Conservation (phyloP, 2,888 invertebrate species). For the Rhopalosiphum nymphaeae region DNA sequence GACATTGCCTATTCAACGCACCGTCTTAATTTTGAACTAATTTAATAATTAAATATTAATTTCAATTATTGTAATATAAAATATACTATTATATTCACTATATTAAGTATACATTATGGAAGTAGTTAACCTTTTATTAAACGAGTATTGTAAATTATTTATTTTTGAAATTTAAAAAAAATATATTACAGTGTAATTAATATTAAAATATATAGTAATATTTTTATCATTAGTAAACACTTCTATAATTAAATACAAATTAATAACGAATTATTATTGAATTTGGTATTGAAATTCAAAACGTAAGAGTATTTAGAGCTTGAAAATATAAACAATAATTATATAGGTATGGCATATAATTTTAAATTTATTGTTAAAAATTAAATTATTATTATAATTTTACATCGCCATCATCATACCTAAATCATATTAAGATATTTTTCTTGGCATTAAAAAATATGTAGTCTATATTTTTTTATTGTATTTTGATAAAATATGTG, state of each 20-base stretch:
- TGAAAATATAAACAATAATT: background rate
- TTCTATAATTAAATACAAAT: background rate
- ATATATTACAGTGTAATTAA: background rate
- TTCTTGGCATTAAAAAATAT: background rate
- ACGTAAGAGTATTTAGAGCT: background rate
- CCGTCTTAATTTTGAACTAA: background rate
- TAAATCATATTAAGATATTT: background rate
- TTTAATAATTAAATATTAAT: background rate
- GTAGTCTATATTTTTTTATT: background rate
- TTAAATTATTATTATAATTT: no score
- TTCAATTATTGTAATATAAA: background rate
- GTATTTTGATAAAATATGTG: background rate
- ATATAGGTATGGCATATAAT: background rate
- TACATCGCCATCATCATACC: no score
- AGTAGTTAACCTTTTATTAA: background rate
- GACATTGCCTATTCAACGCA: conserved; percentile 3
- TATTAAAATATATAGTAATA: background rate
- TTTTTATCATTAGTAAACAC: background rate
- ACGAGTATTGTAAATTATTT: background rate
- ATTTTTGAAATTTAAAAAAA: background rate
- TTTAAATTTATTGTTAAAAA: no score
- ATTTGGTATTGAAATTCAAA: background rate
- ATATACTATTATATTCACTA: no score
- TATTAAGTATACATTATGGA: background rate
- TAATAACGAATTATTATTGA: background rate